Percentiles rank a stretch among this genome's conserved stretches.
Evolutionary conservation across 2,113 vertebrate species (phyloP).

Genomic region (Gulo gulo): DNA sequence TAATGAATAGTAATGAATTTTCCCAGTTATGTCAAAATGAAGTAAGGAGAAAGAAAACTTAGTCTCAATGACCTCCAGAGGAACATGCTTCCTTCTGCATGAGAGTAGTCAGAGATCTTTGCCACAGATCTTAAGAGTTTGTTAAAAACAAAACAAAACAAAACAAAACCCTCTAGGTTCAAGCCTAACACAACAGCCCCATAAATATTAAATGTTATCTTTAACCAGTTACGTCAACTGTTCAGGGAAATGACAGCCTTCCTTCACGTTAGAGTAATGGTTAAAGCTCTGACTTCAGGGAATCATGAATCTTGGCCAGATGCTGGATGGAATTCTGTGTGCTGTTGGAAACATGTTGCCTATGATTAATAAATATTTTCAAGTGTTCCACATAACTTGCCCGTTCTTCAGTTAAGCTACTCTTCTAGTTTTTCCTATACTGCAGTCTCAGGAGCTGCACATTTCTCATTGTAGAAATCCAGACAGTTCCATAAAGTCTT

Average conservation of each 20-base stretch:
- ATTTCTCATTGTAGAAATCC: constrained; percentile 19
- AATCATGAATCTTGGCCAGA: neutral
- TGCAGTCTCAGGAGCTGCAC: neutral
- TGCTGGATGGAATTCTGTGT: constrained; percentile 14
- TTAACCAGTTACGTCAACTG: neutral
- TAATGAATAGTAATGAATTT: neutral
- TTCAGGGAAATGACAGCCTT: neutral
- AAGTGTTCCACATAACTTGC: constrained; percentile 51
- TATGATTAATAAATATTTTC: constrained; percentile 48
- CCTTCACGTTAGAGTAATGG: neutral
- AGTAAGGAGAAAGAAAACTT: neutral
- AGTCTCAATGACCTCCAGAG: neutral
- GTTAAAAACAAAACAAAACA: neutral
- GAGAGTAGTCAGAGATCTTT: constrained; percentile 6
- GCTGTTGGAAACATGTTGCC: constrained; percentile 18
- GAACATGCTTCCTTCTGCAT: neutral
- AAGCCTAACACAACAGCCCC: neutral
- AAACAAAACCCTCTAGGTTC: neutral
- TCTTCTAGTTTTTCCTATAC: neutral
- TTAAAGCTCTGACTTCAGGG: neutral
- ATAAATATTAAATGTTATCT: constrained; percentile 30
- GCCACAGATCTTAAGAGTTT: constrained; percentile 11
- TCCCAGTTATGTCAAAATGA: neutral
- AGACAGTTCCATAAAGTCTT: neutral
- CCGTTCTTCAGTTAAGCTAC: neutral